Evolutionary conservation across 2,113 vertebrate species (phyloP).

Genomic region (Solea solea): DNA sequence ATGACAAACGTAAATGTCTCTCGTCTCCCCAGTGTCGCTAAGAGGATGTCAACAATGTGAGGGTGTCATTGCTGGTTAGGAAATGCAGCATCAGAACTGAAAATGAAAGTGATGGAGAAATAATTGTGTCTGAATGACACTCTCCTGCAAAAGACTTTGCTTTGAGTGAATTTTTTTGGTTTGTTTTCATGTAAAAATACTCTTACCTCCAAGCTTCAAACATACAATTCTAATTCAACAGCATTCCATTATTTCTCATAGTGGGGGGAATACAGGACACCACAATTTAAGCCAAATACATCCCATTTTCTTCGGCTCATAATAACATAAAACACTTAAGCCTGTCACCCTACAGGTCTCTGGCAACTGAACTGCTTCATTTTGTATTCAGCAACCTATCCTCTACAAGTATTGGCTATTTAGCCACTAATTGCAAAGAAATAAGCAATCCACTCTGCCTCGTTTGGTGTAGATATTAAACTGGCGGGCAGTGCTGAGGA

Average conservation of each 20-base stretch:
- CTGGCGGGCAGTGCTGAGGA: slow-evolving; percentile 30
- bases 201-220: too few species aligned
- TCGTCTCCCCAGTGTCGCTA: slow-evolving; percentile 9
- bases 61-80: slow-evolving; percentile 10
- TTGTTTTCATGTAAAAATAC: slow-evolving; percentile 28
- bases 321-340: slow-evolving; percentile 64
- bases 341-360: slow-evolving; percentile 59
- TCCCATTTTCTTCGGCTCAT: slow-evolving; percentile 56
- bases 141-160: slow-evolving; percentile 31
- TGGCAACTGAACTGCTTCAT: slow-evolving; percentile 68
- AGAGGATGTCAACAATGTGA: slow-evolving; percentile 38
- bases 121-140: slow-evolving; percentile 35
- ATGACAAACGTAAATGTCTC: slow-evolving; percentile 38
- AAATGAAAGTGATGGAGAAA: slow-evolving; percentile 4
- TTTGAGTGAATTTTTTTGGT: slow-evolving; percentile 28
- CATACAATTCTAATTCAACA: slow-evolving; percentile 61
- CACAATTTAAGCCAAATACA: slow-evolving; percentile 64
- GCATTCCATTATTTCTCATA: slow-evolving; percentile 54
- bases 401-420: slow-evolving; percentile 52
- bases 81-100: slow-evolving; percentile 14
- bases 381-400: slow-evolving; percentile 68
- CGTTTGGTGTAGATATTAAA: slow-evolving; percentile 62
- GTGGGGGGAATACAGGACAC: slow-evolving; percentile 48
- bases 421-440: slow-evolving; percentile 74
- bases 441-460: slow-evolving; percentile 67